phyloP scores from a whole-genome alignment of 1,140 invertebrate species.

The Drosophila sp. region DNA sequence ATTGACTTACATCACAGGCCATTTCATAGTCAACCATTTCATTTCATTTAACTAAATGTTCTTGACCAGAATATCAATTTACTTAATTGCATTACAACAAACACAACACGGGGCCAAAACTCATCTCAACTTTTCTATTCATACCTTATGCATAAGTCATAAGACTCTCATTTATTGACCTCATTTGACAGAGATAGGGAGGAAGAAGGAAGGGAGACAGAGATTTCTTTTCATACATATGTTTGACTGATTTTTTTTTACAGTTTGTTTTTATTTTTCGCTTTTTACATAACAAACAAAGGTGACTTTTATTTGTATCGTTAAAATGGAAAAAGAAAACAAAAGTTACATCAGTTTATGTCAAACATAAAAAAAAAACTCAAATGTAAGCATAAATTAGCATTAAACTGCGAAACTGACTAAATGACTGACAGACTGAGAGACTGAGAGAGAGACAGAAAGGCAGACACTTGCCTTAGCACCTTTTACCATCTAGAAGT shows the following conservation, averaged over 20 bases:
- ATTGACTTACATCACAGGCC: constrained; percentile 8
- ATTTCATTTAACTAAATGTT: constrained; percentile 21
- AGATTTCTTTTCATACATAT: constrained; percentile 14
- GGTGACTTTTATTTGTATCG: constrained; percentile 57
- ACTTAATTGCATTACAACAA: constrained; percentile 32
- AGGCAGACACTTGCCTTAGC: constrained; percentile 33
- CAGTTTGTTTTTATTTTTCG: constrained; percentile 43
- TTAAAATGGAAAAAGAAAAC: constrained; percentile 64
- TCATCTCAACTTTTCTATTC: constrained; percentile 7
- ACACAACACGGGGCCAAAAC: neutral
- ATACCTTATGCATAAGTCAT: constrained; percentile 70
- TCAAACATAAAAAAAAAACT: constrained; percentile 21
- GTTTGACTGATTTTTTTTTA: constrained; percentile 42
- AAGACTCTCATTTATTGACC: constrained; percentile 60
- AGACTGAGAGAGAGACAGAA: neutral
- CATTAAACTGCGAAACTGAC: constrained; percentile 50
- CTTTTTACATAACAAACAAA: constrained; percentile 74
- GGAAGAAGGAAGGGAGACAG: constrained; percentile 5
- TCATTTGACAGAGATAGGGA: constrained; percentile 38
- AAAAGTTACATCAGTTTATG: constrained; percentile 73
- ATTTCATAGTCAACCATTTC: constrained; percentile 14
- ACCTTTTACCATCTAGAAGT: constrained; percentile 49
- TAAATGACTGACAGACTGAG: neutral
- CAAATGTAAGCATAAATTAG: constrained; percentile 66
- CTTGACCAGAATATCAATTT: constrained; percentile 36